Conservation (phyloP, 1,140 invertebrate species). For the Venustaconcha ellipsiformis region DNA sequence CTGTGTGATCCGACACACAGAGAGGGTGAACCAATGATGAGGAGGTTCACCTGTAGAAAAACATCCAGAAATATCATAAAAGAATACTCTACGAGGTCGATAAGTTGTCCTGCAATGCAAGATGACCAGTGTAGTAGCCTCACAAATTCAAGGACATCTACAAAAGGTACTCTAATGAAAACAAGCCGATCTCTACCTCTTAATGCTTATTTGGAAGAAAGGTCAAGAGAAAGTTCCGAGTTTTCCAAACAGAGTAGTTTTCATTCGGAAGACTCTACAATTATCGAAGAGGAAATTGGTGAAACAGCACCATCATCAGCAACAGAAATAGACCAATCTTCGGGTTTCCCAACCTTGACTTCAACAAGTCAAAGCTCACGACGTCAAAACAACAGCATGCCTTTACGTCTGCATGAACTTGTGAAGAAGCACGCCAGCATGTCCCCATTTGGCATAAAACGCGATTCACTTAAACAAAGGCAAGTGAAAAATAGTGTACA, state of each 20-base stretch:
- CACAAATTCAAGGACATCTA: too few species aligned
- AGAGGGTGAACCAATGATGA: conserved; percentile 45
- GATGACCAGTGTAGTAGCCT: conserved; percentile 5
- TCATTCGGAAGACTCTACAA: conserved; percentile 2
- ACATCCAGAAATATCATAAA: conserved; percentile 12
- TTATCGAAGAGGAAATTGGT: not conserved
- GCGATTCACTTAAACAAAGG: conserved; percentile 27
- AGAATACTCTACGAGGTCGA: not conserved
- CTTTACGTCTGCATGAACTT: conserved; percentile 20
- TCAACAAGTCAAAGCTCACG: not conserved
- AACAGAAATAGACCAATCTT: not conserved
- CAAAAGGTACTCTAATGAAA: not conserved
- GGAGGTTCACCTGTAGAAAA: conserved; percentile 36
- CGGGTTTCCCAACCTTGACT: not conserved
- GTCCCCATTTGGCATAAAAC: not conserved
- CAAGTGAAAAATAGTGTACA: conserved; percentile 47
- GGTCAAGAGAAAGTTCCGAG: not conserved
- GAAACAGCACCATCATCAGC: conserved; percentile 8
- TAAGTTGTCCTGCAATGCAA: conserved; percentile 5
- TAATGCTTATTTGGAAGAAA: not conserved
- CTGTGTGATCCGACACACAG: conserved; percentile 37
- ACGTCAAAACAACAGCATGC: conserved; percentile 10
- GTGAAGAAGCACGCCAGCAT: conserved; percentile 10
- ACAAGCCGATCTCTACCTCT: not conserved
- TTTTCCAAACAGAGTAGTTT: conserved; percentile 10